These are phyloP conservation scores for Flexamia atlantica DNA, from an alignment of 2,888 invertebrate genomes.

Conservation along the genomic window DNA sequence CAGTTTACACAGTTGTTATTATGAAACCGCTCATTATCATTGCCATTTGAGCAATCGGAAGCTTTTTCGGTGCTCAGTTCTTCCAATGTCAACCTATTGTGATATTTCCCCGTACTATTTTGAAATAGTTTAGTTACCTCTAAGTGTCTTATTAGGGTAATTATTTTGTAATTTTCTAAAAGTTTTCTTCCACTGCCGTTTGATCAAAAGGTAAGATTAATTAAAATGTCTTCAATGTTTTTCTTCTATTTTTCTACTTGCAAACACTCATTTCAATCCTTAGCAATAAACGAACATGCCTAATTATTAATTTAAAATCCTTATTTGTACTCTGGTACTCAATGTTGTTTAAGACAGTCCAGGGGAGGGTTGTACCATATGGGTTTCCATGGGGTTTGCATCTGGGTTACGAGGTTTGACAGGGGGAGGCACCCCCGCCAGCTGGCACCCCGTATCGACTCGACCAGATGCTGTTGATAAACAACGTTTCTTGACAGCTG, in stretches of 20 bases:
- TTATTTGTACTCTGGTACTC: too few relatives aligned
- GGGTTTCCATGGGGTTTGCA: neutral
- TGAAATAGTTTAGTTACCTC: conserved; percentile 14
- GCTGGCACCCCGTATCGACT: conserved; percentile 11
- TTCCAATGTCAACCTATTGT: conserved; percentile 29
- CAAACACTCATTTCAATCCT: too few relatives aligned
- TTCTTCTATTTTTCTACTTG: neutral
- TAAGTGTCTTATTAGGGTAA: conserved; percentile 22
- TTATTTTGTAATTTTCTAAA: neutral
- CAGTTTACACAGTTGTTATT: conserved; percentile 17
- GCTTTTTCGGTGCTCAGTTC: neutral
- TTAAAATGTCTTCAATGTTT: neutral
- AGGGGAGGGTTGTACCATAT: neutral
- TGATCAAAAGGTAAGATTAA: conserved; percentile 19
- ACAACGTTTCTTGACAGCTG: neutral
- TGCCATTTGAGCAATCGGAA: neutral
- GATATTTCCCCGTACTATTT: conserved; percentile 30
- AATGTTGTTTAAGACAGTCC: neutral
- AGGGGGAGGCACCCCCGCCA: neutral
- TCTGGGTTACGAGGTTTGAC: neutral
- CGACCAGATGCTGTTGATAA: conserved; percentile 12
- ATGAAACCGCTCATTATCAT: neutral
- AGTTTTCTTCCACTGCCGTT: neutral
- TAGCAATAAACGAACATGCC: too few relatives aligned
- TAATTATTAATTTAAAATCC: too few relatives aligned